Base-by-base conservation (phyloP, 2,888 invertebrate genomes). In the Bellardia pandia region DNA sequence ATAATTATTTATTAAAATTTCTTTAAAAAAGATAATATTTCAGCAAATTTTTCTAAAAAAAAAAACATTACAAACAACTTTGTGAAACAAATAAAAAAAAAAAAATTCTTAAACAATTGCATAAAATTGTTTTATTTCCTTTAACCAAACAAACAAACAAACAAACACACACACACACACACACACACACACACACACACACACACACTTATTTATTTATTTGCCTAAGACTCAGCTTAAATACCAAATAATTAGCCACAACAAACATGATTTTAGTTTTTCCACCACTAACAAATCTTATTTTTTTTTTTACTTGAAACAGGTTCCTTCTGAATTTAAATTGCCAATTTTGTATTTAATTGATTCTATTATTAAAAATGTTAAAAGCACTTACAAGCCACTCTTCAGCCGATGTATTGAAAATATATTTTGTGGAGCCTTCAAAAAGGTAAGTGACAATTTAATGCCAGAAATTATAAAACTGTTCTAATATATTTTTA, bases 291-390 rank as follows among this genome's bases (percentile, higher is more conserved):
- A 75, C 68, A 68, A 89, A 77, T 82, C 53, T 79, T 82, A 72
- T n/a, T n/a, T 48, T 83, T 84, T 81, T 88, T 86, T 85, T 86
- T 88, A 80, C 79, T 88, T 85, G 45, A 79, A 89, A 94, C 95
- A 99, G 98, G 98, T 98, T 89, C 95, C 96, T 91, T 95, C 97
- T 89, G 96, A 97, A 92, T 96, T 97, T 94, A 99, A 99, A 95
- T 96, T 99, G 94, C 98, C 99, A 53, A 96, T 98, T 91, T 96
- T 99, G 93, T 99, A 99, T 95, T 96, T 99, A 95, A 98, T 99
- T 93, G 99, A 99, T 95, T 99, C 99, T 90, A 99, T 99, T 92
- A 96, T 99, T 94, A 99, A 99, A 96, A 99, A 99, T 95, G 97
- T 99, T 90, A 97, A 97, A 90, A 96, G 96, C 91, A 96, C 96